A percentile compares a stretch with the other conserved stretches of the same genome.
These are phyloP conservation scores for Julus scanicus DNA, from an alignment of 2,888 invertebrate species.

Conservation along the genomic window DNA sequence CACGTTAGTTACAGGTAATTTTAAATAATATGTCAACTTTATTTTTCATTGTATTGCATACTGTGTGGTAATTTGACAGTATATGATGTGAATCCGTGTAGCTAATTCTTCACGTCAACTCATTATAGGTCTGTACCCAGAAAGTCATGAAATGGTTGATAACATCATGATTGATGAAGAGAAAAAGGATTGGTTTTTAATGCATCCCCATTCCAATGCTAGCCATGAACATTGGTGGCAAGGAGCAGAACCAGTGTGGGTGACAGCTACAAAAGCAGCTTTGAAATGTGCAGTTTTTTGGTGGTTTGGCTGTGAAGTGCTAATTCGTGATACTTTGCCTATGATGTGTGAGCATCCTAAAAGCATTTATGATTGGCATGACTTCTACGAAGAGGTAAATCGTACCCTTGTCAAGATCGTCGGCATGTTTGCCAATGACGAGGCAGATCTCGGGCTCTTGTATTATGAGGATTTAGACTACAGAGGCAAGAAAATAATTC, in stretches of 20 bases:
- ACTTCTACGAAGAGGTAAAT: conserved; percentile 29
- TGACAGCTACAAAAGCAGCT: conserved; percentile 61
- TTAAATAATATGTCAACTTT: not conserved
- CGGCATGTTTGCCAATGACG: conserved; percentile 4
- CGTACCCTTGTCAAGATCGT: conserved; percentile 25
- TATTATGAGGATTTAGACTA: conserved; percentile 52
- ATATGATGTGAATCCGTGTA: too few relatives aligned
- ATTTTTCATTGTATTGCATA: not conserved
- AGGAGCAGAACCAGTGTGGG: conserved; percentile 64
- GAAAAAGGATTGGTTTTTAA: conserved; percentile 53
- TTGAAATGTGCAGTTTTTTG: conserved; percentile 57
- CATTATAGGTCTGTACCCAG: conserved; percentile 55
- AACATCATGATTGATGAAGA: conserved; percentile 57
- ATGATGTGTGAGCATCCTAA: conserved; percentile 58
- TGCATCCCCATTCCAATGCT: conserved; percentile 31
- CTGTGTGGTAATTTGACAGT: not conserved
- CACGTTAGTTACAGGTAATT: conserved; percentile 46
- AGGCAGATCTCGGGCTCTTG: conserved; percentile 29
- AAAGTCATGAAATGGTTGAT: conserved; percentile 57
- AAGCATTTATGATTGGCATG: conserved; percentile 50
- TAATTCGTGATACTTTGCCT: conserved; percentile 58
- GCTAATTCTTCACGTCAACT: too few relatives aligned
- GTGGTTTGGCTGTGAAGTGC: conserved; percentile 60
- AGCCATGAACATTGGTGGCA: conserved; percentile 63
- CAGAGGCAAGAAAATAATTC: not conserved